Percentiles rank a stretch among this genome's conserved stretches.
Evolutionary conservation across 1,140 invertebrate species (phyloP).

Genomic region (Lordiphosa stackelbergi): DNA sequence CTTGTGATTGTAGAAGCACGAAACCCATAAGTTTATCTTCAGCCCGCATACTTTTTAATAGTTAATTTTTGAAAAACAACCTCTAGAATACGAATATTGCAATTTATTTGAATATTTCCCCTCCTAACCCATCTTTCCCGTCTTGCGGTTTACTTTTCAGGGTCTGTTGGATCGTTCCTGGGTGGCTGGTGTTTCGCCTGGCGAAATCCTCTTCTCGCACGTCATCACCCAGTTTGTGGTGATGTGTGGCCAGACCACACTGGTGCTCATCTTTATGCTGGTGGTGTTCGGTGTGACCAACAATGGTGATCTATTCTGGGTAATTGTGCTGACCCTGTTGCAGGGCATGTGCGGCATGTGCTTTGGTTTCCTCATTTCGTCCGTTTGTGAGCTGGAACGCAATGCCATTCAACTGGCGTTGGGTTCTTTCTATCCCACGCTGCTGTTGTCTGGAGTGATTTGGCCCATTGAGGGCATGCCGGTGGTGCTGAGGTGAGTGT

Average conservation of each 20-base stretch:
- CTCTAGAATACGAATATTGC: too few species aligned
- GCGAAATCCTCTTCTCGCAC: constrained; percentile 94
- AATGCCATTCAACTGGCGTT: constrained; percentile 96
- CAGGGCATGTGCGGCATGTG: constrained; percentile 96
- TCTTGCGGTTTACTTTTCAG: constrained; percentile 75
- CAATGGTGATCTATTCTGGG: constrained; percentile 89
- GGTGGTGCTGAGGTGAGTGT: constrained; percentile 81
- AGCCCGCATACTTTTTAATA: too few species aligned
- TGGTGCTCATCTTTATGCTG: constrained; percentile 94
- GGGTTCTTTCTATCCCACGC: constrained; percentile 95
- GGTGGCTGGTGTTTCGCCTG: constrained; percentile 91
- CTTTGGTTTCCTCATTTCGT: constrained; percentile 95
- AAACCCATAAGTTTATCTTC: too few species aligned
- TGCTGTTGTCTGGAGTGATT: constrained; percentile 93
- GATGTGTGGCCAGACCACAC: constrained; percentile 91
- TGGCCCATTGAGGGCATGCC: constrained; percentile 95
- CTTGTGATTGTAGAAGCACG: too few species aligned
- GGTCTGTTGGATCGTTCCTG: constrained; percentile 92
- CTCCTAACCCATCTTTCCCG: too few species aligned
- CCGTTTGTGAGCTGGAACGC: constrained; percentile 92
- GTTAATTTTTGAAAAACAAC: too few species aligned
- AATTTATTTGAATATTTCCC: too few species aligned
- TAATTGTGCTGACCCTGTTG: constrained; percentile 89
- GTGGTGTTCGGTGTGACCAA: constrained; percentile 91
- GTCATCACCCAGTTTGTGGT: constrained; percentile 95